These are phyloP conservation scores for Diarsia brunnea DNA, from an alignment of 2,888 invertebrate genomes.

Conservation along the genomic window DNA sequence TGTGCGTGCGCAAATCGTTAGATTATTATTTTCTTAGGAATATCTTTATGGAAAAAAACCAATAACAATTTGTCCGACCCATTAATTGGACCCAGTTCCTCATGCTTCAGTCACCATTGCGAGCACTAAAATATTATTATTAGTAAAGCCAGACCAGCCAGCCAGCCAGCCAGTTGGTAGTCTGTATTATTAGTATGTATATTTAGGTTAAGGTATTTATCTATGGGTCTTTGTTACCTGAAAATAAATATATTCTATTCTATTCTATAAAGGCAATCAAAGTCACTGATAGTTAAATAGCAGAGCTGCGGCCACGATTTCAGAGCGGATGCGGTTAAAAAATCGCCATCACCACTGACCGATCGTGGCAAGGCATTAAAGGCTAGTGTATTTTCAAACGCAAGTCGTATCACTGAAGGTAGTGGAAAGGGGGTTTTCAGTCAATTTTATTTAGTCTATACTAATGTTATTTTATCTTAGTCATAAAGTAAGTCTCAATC, in stretches of 20 bases:
- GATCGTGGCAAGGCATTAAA: not conserved
- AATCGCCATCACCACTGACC: not conserved
- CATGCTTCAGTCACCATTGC: not conserved
- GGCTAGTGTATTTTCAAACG: not conserved
- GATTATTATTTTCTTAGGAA: too few species aligned
- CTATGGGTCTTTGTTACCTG: too few species aligned
- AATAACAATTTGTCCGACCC: not conserved
- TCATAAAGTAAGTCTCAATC: constrained; percentile 13
- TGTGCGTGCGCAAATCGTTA: too few species aligned
- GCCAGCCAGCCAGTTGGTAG: too few species aligned
- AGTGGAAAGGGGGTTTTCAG: not conserved
- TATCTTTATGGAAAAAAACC: not conserved
- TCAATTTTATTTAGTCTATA: constrained; percentile 7
- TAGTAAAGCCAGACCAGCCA: too few species aligned
- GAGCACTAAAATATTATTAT: too few species aligned
- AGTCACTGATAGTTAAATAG: not conserved
- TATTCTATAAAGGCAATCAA: not conserved
- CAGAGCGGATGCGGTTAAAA: not conserved
- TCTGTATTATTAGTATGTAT: too few species aligned
- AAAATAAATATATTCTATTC: too few species aligned
- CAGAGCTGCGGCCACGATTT: not conserved
- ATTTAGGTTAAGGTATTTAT: too few species aligned
- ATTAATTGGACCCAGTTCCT: not conserved
- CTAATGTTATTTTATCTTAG: constrained; percentile 9
- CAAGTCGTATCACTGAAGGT: not conserved